Evolutionary conservation across 2,797 vertebrate genomes (phyloP).

Genomic region (Ctenopoma kingsleyae): DNA sequence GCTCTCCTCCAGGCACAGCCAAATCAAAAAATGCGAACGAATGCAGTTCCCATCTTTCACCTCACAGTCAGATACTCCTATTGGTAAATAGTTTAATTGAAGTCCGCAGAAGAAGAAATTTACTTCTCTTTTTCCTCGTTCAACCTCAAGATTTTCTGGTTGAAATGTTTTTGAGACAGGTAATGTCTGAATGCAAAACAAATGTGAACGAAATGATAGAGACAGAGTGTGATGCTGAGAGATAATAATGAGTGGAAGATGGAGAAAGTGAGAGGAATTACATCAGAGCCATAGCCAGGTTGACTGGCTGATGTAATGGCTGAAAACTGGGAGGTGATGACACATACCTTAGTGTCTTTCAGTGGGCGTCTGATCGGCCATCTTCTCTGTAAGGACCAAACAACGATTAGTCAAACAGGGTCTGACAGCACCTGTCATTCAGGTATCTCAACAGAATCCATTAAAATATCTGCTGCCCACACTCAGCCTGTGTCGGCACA

Average conservation of each 20-base stretch:
- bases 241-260: constrained; percentile 23
- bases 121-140: constrained; percentile 20
- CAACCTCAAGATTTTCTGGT: constrained; percentile 19
- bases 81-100: constrained; percentile 58
- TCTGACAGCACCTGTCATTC: constrained; percentile 46
- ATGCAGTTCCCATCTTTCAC: constrained; percentile 51
- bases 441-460: constrained; percentile 4
- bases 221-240: constrained; percentile 17
- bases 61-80: constrained; percentile 38
- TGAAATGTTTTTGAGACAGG: constrained; percentile 25
- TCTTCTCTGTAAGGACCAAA: constrained; percentile 26
- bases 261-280: constrained; percentile 36
- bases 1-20: constrained; percentile 54
- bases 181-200: constrained; percentile 20
- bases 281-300: constrained; percentile 31
- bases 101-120: constrained; percentile 41
- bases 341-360: constrained; percentile 30
- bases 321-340: constrained; percentile 45
- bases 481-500: not conserved
- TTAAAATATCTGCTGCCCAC: constrained; percentile 3
- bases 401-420: constrained; percentile 38
- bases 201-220: constrained; percentile 20
- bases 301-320: constrained; percentile 54
- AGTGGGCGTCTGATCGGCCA: constrained; percentile 22
- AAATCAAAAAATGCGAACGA: constrained; percentile 44